These are phyloP conservation scores for Drosophila sechellia DNA, from an alignment of 1,140 invertebrate species.

Conservation along the genomic window DNA sequence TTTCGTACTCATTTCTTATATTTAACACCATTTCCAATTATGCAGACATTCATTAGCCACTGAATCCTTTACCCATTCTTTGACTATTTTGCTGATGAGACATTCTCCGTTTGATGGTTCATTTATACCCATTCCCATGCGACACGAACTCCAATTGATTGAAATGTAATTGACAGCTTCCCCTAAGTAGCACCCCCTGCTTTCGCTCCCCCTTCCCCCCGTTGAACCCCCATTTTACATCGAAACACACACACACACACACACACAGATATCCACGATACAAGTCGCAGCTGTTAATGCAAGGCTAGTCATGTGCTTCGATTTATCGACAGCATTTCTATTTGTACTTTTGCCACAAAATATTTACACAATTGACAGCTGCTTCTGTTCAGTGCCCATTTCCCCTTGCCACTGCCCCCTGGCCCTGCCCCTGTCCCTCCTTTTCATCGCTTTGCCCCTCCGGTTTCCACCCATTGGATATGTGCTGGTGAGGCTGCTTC, in stretches of 20 bases:
- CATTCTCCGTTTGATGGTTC: slow-evolving; percentile 24
- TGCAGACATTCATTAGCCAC: background rate
- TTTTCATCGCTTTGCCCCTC: background rate
- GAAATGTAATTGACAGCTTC: slow-evolving; percentile 56
- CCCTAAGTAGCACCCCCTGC: slow-evolving; percentile 22
- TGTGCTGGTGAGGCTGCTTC: slow-evolving; percentile 30
- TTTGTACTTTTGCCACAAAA: slow-evolving; percentile 63
- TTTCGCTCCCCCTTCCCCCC: background rate
- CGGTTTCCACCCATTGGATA: background rate
- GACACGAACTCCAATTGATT: slow-evolving; percentile 41
- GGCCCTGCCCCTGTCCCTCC: background rate
- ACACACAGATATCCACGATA: slow-evolving; percentile 7
- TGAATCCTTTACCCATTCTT: slow-evolving; percentile 1
- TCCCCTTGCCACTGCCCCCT: background rate
- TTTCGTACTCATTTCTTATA: background rate
- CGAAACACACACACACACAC: slow-evolving; percentile 11
- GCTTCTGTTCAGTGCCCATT: slow-evolving; percentile 33
- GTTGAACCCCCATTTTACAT: slow-evolving; percentile 11
- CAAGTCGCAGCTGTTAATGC: slow-evolving; percentile 59
- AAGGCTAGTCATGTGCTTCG: slow-evolving; percentile 63
- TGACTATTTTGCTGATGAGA: slow-evolving; percentile 10
- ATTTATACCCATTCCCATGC: slow-evolving; percentile 33
- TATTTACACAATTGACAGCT: slow-evolving; percentile 67
- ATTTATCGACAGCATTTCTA: slow-evolving; percentile 65
- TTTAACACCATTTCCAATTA: background rate